Base-by-base conservation (phyloP, 2,113 vertebrate species). In the Festucalex cinctus region DNA sequence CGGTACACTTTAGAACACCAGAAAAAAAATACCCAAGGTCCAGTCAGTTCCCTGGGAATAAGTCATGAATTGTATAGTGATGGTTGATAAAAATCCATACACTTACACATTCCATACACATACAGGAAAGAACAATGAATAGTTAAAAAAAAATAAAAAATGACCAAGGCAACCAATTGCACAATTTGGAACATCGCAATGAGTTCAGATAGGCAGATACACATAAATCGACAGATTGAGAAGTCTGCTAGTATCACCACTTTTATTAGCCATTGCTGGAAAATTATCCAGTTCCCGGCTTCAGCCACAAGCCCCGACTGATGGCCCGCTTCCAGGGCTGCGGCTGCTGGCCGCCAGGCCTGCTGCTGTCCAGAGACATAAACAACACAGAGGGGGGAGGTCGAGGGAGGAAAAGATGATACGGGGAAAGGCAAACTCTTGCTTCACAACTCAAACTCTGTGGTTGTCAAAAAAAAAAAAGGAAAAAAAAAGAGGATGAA, bases 1-100 rank as follows among this genome's bases (percentile, higher is more conserved):
- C 88, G 81, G 63, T 10, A 64, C 70, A 77, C 68, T 77, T 81
- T 79, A 84, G 79, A 69, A 41, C 44, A 69, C 61, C 69, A 75
- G 58, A 71, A 77, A 79, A 69, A 63, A 65, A 61, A 73, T 71
- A 59, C 39, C 53, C 44, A 76, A 86, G 80, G 73, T 80, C 65
- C 75, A 14, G 16, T 69, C 72, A 68, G 67, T 81, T 82, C 53
- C 63, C 61, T 83, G 69, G 70, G 72, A 77, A 73, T 67, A 43
- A 73, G 66, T 64, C 24, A 72, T 57, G 69, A 69, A 71, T 68
- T 75, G 60, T 44, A 41, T 8, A 13, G 80, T 80, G 58, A 63
- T 54, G 26, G 46, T 68, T 67, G 71, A 84, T 16, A 79, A 80
- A 83, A 82, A 69, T 77, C 46, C 41, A 64, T 56, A 64, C 59